Percentiles rank a stretch among this genome's conserved stretches.
phyloP scores from a whole-genome alignment of 64 coral and sea anemone genomes.

The Actinia equina region DNA sequence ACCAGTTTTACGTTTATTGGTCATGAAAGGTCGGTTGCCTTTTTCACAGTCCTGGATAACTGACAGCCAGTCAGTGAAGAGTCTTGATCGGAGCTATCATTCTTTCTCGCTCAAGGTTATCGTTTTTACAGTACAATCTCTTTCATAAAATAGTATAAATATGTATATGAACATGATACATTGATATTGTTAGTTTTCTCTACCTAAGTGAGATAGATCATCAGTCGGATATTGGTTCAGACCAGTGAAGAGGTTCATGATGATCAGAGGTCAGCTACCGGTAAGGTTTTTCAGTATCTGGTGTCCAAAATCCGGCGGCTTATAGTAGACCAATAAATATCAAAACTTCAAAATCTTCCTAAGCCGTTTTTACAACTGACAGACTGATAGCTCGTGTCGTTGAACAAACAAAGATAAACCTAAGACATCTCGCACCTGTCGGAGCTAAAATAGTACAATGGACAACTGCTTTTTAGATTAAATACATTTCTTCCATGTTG shows the following conservation, averaged over 20 bases:
- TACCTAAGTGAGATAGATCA: background rate
- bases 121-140: no score
- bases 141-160: no score
- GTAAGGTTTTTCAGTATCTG: background rate
- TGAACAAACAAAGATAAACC: background rate
- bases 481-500: slow-evolving; percentile 98
- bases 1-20: no score
- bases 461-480: slow-evolving; percentile 49
- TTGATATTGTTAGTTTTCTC: background rate
- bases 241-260: no score
- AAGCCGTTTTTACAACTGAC: background rate
- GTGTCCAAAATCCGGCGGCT: background rate
- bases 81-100: no score
- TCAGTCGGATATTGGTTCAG: background rate
- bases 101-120: no score
- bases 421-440: background rate
- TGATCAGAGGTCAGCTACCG: background rate
- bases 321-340: background rate
- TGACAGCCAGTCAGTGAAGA: no score
- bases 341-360: background rate
- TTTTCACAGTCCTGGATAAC: no score
- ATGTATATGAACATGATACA: no score
- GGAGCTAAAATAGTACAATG: background rate
- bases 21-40: no score
- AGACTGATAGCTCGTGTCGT: background rate